These are phyloP conservation scores for Xiphophorus hellerii DNA, from an alignment of 2,113 vertebrate genomes.

Conservation along the genomic window DNA sequence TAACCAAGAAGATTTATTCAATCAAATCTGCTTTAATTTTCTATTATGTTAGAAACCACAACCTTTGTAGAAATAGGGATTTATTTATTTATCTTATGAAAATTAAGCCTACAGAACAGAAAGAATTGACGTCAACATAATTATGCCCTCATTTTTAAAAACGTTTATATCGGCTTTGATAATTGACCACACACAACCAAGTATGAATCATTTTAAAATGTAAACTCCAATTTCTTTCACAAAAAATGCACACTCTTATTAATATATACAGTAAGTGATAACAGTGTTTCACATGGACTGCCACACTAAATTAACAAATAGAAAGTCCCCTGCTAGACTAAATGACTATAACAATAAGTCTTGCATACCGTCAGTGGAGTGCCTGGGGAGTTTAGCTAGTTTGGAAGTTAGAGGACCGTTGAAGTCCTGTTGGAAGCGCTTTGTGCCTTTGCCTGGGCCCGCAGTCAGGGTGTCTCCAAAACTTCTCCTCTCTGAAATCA, in stretches of 20 bases:
- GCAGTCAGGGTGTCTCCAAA: constrained; percentile 80
- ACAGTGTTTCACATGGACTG: background rate
- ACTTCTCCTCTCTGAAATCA: constrained; percentile 83
- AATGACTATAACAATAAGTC: background rate
- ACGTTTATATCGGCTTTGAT: background rate
- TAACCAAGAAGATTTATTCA: background rate
- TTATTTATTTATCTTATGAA: no score
- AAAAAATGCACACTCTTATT: background rate
- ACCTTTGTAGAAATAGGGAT: background rate
- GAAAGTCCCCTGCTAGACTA: background rate
- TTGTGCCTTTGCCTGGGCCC: constrained; percentile 82
- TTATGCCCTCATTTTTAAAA: background rate
- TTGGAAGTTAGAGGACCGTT: constrained; percentile 84
- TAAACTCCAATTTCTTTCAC: background rate
- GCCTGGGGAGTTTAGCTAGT: constrained; percentile 83
- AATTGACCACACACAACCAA: background rate
- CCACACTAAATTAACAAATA: background rate
- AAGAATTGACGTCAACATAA: background rate
- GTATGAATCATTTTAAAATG: background rate
- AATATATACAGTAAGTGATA: background rate
- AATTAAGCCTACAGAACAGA: background rate
- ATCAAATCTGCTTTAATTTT: background rate
- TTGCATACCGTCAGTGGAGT: constrained; percentile 84
- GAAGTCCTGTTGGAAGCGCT: constrained; percentile 85
- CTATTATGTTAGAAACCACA: no score